Evolutionary conservation across 2,113 vertebrate species (phyloP).

Genomic region (Nematolebias whitei): DNA sequence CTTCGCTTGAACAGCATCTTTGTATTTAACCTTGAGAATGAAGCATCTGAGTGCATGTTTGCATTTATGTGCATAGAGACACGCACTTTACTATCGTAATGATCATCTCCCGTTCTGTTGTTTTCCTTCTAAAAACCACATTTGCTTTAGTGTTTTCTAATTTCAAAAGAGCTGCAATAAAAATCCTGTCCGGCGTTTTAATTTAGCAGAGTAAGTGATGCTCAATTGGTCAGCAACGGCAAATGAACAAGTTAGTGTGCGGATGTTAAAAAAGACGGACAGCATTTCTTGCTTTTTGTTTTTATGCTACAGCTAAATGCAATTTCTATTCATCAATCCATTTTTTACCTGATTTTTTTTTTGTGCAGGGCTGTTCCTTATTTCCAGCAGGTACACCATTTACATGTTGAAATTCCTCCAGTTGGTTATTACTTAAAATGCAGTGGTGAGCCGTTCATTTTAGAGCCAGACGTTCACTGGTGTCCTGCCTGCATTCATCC

Average conservation of each 20-base stretch:
- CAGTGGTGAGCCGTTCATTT: too few species aligned
- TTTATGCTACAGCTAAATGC: background rate
- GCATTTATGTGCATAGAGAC: slow-evolving; percentile 33
- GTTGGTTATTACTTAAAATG: too few species aligned
- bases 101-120: slow-evolving; percentile 25
- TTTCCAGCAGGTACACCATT: too few species aligned
- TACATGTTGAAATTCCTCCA: too few species aligned
- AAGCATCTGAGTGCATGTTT: slow-evolving; percentile 54
- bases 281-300: background rate
- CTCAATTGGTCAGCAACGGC: background rate
- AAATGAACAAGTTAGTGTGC: background rate
- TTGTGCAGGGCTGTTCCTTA: too few species aligned
- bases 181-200: slow-evolving; percentile 28
- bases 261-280: background rate
- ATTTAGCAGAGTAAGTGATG: slow-evolving; percentile 14
- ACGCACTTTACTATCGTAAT: slow-evolving; percentile 43
- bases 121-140: slow-evolving; percentile 40
- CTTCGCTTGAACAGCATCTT: slow-evolving; percentile 67
- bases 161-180: slow-evolving; percentile 22
- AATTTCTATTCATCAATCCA: too few species aligned
- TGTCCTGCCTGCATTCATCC: too few species aligned
- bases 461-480: too few species aligned
- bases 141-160: slow-evolving; percentile 33
- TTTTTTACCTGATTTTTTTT: too few species aligned
- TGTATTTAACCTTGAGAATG: slow-evolving; percentile 73